Conservation (phyloP, 2,888 invertebrate species). For the Lasioglossum marginatum region DNA sequence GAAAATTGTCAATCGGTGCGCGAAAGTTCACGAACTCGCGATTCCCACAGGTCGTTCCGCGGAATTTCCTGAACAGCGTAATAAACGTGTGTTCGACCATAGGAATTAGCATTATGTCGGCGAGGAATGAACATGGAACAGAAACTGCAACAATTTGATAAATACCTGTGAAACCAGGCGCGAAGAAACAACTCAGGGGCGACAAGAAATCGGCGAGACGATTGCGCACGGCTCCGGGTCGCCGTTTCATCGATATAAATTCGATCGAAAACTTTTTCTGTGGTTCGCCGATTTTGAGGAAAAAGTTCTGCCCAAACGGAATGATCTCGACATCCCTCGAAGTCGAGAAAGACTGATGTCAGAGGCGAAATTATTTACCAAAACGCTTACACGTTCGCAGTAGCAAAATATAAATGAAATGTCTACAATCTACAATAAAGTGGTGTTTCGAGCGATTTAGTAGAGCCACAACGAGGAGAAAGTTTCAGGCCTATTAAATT, state of each 20-base stretch:
- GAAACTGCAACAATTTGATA: not conserved
- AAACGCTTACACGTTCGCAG: not conserved
- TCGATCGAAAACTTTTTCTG: too few relatives aligned
- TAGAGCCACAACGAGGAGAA: not conserved
- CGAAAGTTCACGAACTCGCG: not conserved
- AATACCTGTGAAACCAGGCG: not conserved
- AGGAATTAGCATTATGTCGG: not conserved
- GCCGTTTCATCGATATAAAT: too few relatives aligned
- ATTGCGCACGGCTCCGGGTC: too few relatives aligned
- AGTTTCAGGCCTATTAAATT: not conserved
- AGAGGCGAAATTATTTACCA: too few relatives aligned
- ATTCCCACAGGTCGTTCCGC: not conserved
- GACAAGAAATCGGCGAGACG: not conserved
- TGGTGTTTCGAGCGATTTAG: not conserved
- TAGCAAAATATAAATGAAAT: not conserved
- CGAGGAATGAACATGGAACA: not conserved
- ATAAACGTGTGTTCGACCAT: not conserved
- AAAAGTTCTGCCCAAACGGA: too few relatives aligned
- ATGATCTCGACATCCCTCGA: too few relatives aligned
- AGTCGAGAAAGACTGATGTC: too few relatives aligned
- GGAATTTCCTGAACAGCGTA: not conserved
- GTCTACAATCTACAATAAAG: not conserved
- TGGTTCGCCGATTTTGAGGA: too few relatives aligned
- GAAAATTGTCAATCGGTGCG: conserved; percentile 2
- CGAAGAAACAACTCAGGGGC: not conserved